A percentile compares a stretch with the other conserved stretches of the same genome.
Conservation (phyloP, 1,140 invertebrate genomes). For the Metopolophium dirhodum region DNA sequence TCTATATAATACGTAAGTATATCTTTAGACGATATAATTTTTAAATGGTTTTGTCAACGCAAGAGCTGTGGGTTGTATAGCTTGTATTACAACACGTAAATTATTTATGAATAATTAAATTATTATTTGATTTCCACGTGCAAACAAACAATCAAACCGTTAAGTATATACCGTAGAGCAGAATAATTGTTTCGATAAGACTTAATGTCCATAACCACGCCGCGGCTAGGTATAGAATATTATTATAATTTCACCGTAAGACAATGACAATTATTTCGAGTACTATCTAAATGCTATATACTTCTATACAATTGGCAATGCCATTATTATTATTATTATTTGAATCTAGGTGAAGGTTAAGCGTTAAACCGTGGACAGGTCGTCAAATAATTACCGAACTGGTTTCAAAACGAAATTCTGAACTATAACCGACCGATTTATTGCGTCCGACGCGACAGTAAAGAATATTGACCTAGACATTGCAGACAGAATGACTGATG, state of each 20-base stretch:
- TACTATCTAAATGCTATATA: not conserved
- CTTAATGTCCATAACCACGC: not conserved
- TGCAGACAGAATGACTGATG: not conserved
- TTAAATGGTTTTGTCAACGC: not conserved
- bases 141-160: slow-evolving; percentile 7
- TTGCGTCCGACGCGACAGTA: not conserved
- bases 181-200: slow-evolving; percentile 6
- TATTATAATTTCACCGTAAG: slow-evolving; percentile 21
- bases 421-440: not conserved
- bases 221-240: not conserved
- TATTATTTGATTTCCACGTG: not conserved
- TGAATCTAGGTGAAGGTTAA: slow-evolving; percentile 25
- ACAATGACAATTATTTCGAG: slow-evolving; percentile 9
- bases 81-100: not conserved
- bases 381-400: slow-evolving; percentile 25
- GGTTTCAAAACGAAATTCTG: slow-evolving; percentile 13
- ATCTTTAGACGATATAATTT: not conserved
- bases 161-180: not conserved
- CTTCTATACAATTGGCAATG: not conserved
- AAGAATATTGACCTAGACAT: not conserved
- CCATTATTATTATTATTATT: not conserved
- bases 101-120: slow-evolving; percentile 10
- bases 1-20: not conserved
- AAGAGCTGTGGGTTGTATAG: not conserved
- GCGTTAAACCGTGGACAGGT: not conserved